These are phyloP conservation scores for Palythoa grandis DNA, from an alignment of 92 coral and sea anemone genomes.

Conservation along the genomic window DNA sequence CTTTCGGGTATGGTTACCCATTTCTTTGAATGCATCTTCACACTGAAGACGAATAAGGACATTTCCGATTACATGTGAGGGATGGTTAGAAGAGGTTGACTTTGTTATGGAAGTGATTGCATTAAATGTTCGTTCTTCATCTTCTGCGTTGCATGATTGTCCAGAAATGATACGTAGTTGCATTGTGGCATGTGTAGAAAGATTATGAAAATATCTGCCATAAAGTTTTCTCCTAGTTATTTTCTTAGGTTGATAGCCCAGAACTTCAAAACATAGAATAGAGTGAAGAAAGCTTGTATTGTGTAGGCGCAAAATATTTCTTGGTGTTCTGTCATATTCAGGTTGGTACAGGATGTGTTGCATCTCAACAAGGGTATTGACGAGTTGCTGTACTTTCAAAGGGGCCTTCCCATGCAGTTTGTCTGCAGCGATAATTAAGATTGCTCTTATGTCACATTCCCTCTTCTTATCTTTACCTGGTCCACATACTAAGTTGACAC, in stretches of 20 bases:
- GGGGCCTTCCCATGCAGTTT: slow-evolving; percentile 36
- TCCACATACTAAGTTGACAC: slow-evolving; percentile 26
- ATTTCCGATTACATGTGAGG: slow-evolving; percentile 54
- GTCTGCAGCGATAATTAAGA: slow-evolving; percentile 34
- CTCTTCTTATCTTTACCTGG: slow-evolving; percentile 53
- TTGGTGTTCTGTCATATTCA: slow-evolving; percentile 26
- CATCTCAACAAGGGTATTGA: slow-evolving; percentile 45
- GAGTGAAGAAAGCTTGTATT: slow-evolving; percentile 47
- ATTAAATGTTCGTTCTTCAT: slow-evolving; percentile 51
- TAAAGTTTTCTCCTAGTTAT: slow-evolving; percentile 50
- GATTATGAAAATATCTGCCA: slow-evolving; percentile 48
- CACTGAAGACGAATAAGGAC: slow-evolving; percentile 44
- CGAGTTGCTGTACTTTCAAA: slow-evolving; percentile 32
- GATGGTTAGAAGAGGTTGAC: slow-evolving; percentile 53
- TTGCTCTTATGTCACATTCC: slow-evolving; percentile 49
- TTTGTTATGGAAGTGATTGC: slow-evolving; percentile 53
- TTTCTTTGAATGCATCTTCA: slow-evolving; percentile 24
- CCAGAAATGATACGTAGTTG: slow-evolving; percentile 49
- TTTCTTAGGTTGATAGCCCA: slow-evolving; percentile 41
- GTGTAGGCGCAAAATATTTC: slow-evolving; percentile 44
- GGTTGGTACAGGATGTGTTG: slow-evolving; percentile 22
- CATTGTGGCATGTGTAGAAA: slow-evolving; percentile 37
- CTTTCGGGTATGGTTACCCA: not conserved
- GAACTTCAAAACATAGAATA: slow-evolving; percentile 27
- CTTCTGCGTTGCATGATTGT: slow-evolving; percentile 41